phyloP scores from a whole-genome alignment of 2,888 invertebrate genomes.

The Hecatera dysodea region DNA sequence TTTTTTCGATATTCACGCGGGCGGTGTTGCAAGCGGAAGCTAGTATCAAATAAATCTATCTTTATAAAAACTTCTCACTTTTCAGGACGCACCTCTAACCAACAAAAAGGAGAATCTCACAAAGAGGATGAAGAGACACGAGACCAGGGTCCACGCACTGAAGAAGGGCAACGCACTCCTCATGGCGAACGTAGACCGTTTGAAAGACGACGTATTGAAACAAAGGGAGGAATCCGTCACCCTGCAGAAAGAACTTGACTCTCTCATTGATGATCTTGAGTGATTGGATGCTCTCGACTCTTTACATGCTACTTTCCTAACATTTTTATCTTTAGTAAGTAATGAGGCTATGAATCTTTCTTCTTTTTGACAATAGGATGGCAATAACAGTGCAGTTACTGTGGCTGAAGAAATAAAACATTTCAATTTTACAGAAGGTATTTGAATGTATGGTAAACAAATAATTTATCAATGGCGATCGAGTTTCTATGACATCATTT shows the following conservation, averaged over 20 bases:
- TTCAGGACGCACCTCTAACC: conserved; percentile 92
- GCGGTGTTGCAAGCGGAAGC: too few relatives aligned
- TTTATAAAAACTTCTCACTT: conserved; percentile 28
- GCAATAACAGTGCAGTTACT: neutral
- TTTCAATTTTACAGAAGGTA: neutral
- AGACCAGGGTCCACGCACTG: conserved; percentile 94
- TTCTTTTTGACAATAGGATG: neutral
- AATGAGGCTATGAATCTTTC: conserved; percentile 13
- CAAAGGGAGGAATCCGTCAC: conserved; percentile 95
- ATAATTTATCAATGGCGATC: too few relatives aligned
- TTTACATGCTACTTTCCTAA: conserved; percentile 19
- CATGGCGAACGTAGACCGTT: conserved; percentile 96
- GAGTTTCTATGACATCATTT: neutral
- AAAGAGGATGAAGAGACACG: conserved; percentile 93
- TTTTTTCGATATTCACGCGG: too few relatives aligned
- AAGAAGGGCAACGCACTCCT: conserved; percentile 97
- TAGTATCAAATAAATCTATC: neutral
- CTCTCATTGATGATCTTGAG: conserved; percentile 96
- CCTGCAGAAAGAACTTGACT: conserved; percentile 96
- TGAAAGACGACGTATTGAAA: conserved; percentile 96
- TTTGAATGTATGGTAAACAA: too few relatives aligned
- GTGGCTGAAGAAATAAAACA: neutral
- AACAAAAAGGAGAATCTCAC: conserved; percentile 93
- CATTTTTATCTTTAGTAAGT: conserved; percentile 19
- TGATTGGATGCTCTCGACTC: conserved; percentile 76